Conservation (phyloP, 2,113 vertebrate genomes). For the Muscicapa adusta region DNA sequence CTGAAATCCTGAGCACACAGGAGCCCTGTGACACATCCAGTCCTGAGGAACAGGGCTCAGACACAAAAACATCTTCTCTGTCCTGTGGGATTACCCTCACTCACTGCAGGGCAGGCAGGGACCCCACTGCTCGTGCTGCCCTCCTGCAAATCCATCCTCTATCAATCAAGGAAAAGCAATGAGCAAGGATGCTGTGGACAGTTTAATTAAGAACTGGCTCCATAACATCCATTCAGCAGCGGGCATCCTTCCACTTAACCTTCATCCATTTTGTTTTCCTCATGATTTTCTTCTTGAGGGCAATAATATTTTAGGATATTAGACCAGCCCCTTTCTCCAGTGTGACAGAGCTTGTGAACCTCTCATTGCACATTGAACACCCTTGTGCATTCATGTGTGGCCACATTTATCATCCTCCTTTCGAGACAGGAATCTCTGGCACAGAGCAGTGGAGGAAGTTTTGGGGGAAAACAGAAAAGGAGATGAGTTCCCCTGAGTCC, state of each 20-base stretch:
- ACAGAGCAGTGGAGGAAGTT: background rate
- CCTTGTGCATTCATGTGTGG: background rate
- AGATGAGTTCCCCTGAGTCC: background rate
- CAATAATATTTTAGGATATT: background rate
- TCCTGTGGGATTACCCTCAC: background rate
- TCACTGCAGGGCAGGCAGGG: background rate
- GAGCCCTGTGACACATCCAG: background rate
- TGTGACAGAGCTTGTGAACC: background rate
- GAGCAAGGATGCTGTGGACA: background rate
- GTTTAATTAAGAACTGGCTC: slow-evolving; percentile 13
- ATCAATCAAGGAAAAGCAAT: background rate
- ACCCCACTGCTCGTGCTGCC: background rate
- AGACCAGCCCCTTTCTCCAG: background rate
- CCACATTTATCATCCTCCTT: background rate
- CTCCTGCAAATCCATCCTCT: background rate
- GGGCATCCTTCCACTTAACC: background rate
- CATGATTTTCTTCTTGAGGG: background rate
- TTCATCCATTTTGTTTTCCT: background rate
- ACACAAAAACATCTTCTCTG: background rate
- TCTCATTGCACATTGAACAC: background rate
- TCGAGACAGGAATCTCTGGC: background rate
- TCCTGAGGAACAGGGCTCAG: background rate
- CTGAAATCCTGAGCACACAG: accelerated
- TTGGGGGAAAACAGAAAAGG: background rate
- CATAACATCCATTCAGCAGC: background rate